Base-by-base conservation (phyloP, 2,888 invertebrate genomes). In the Spicauda simplicius region DNA sequence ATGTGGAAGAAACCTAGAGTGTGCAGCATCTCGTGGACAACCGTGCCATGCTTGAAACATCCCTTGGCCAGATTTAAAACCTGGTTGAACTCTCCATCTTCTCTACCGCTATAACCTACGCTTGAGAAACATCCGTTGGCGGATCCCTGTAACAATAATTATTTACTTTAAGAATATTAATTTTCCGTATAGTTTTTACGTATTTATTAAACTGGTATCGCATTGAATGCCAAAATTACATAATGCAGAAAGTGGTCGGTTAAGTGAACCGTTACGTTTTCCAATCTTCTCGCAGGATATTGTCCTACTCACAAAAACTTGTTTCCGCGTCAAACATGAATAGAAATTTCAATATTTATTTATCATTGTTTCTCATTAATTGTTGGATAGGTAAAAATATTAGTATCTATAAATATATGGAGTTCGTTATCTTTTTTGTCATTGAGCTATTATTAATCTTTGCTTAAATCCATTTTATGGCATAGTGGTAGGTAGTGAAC, bases 1-100 rank as follows among this genome's bases (percentile, higher is more conserved):
- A 97, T 97, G 79, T 97, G 97, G 82, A 96, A 96, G 84, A 97
- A 97, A 0, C 97, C 97, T 1, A 97, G 83, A 0, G 96, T 95
- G 78, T 97, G 97, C 76, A 97, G 92, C 81, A 97, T 92, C 83
- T 97, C 97, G 80, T 97, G 97, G 8, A 96, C 94, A 4, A 96
- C 94, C 11, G 95, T 96, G 16, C 96, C 96, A 69, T 94, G 94
- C 30, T 82, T 88, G 67, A 95, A 93, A 78, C 95, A 95, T 37
- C 94, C 92, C 19, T 90, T 91, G 0, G 93, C 88, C 0, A 95
- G 78, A 75, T 95, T 95, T 19, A 95, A 77, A 0, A 94, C 88
- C 82, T 94, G 91, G 0, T 25, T 73, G 67, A 0, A 74, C 72
- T 85, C 7, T 33, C 7, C 84, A 0, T 76, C 78, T n/a, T 78